Conservation (phyloP, 2,888 invertebrate genomes). For the Conomelus anceps region DNA sequence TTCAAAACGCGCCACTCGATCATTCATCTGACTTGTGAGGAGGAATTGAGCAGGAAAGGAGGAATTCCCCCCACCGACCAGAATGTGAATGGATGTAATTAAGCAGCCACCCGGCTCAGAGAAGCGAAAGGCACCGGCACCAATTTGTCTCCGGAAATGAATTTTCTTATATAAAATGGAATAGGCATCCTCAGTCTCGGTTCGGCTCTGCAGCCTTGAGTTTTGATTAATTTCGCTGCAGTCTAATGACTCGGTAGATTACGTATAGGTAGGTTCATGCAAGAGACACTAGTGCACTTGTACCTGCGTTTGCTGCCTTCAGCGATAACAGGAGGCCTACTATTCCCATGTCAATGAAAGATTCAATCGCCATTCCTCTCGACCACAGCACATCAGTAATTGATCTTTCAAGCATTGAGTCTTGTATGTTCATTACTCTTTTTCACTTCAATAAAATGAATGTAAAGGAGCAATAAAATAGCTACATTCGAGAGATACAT, state of each 20-base stretch:
- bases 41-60: slow-evolving; percentile 12
- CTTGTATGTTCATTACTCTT: not conserved
- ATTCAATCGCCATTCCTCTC: not conserved
- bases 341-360: not conserved
- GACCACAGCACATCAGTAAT: not conserved
- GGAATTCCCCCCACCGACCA: not conserved
- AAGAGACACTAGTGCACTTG: not conserved
- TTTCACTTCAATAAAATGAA: not conserved
- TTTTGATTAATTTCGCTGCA: not conserved
- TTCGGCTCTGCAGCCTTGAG: not conserved
- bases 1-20: not conserved
- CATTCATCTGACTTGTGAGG: not conserved
- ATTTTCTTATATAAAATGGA: slow-evolving; percentile 13
- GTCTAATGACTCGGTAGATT: not conserved
- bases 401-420: not conserved
- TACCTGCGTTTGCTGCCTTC: not conserved
- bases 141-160: slow-evolving; percentile 27
- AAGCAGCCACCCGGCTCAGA: slow-evolving; percentile 8
- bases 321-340: not conserved
- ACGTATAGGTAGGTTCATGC: not conserved
- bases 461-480: too few species aligned
- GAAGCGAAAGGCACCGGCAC: slow-evolving; percentile 24
- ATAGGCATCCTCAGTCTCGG: not conserved
- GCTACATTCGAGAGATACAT: too few species aligned
- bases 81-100: slow-evolving; percentile 18